phyloP scores from a whole-genome alignment of 2,797 vertebrate species.

The Parotocinclus haroldoi region DNA sequence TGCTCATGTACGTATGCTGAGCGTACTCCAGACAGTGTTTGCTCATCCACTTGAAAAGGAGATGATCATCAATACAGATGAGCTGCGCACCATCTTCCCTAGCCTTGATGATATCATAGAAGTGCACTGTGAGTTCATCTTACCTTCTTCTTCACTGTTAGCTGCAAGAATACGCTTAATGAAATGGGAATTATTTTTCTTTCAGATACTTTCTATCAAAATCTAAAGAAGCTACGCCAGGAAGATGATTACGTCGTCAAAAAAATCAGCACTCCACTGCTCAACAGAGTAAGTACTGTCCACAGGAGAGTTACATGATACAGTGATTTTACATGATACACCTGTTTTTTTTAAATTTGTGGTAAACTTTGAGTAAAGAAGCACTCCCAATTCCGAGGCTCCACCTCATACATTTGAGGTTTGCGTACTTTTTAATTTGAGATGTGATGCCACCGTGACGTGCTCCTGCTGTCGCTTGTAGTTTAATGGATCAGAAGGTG shows the following conservation, averaged over 20 bases:
- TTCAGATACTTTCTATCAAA: constrained; percentile 80
- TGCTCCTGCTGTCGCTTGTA: constrained; percentile 49
- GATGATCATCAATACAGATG: constrained; percentile 64
- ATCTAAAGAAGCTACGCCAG: constrained; percentile 79
- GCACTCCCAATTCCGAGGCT: too few species aligned
- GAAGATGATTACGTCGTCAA: constrained; percentile 78
- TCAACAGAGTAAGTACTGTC: constrained; percentile 74
- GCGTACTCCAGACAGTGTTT: constrained; percentile 85
- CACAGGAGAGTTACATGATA: background rate
- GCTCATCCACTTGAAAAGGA: constrained; percentile 76
- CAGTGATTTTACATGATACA: too few species aligned
- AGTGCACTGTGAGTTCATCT: constrained; percentile 79
- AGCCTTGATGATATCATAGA: constrained; percentile 87
- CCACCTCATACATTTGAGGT: background rate
- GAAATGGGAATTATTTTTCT: too few species aligned
- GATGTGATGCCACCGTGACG: too few species aligned
- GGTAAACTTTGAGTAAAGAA: too few species aligned
- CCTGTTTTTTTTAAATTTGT: background rate
- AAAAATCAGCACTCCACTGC: constrained; percentile 76
- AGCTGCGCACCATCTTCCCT: constrained; percentile 81
- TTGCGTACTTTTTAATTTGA: background rate
- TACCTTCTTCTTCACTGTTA: background rate
- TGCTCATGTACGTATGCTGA: constrained; percentile 86
- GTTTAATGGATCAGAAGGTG: constrained; percentile 83
- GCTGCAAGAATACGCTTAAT: too few species aligned